Evolutionary conservation across 2,797 vertebrate genomes (phyloP).

Genomic region (Cheirogaleus major): DNA sequence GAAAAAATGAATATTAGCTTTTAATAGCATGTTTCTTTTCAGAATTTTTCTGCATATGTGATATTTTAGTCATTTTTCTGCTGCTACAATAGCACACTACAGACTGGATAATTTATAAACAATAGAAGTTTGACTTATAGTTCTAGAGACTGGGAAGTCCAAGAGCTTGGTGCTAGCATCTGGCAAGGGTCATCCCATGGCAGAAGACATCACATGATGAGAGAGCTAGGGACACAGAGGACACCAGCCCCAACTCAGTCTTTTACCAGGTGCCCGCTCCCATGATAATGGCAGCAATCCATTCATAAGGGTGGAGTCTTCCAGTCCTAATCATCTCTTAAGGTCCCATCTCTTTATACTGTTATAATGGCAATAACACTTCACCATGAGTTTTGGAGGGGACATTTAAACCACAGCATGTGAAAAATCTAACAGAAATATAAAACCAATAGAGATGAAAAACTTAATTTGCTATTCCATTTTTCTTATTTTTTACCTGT

Average conservation of each 20-base stretch:
- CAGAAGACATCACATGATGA: not conserved
- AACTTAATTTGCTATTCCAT: not conserved
- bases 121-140: not conserved
- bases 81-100: not conserved
- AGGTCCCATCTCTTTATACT: not conserved
- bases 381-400: not conserved
- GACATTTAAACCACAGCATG: not conserved
- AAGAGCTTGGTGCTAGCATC: not conserved
- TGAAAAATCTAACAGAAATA: not conserved
- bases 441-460: not conserved
- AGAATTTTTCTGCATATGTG: not conserved
- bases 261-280: not conserved
- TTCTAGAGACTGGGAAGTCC: not conserved
- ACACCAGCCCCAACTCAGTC: not conserved
- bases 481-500: not conserved
- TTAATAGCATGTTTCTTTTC: not conserved
- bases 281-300: accelerated
- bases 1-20: not conserved
- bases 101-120: not conserved
- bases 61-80: not conserved
- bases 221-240: not conserved
- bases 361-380: not conserved
- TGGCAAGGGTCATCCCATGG: not conserved
- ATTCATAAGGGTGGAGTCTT: not conserved
- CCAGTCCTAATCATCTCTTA: not conserved